Evolutionary conservation across 1,140 invertebrate genomes (phyloP).

Genomic region (Asbolus verrucosus): DNA sequence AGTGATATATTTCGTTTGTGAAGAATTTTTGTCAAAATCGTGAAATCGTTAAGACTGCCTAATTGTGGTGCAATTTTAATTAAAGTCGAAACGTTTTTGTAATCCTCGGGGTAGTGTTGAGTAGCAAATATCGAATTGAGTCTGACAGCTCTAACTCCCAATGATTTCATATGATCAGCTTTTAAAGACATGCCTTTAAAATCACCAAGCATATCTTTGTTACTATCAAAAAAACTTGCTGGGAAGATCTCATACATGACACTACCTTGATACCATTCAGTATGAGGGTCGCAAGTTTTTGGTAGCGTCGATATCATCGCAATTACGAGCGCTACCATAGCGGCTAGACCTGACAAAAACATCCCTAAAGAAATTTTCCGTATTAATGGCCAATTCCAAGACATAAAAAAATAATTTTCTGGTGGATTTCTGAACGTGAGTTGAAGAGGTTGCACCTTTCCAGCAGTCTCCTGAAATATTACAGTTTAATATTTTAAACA

Average conservation of each 20-base stretch:
- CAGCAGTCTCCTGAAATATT: conserved; percentile 57
- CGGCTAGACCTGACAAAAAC: conserved; percentile 75
- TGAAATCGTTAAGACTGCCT: conserved; percentile 75
- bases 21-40: conserved; percentile 68
- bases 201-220: conserved; percentile 78
- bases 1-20: conserved; percentile 78
- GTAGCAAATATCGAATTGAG: conserved; percentile 82
- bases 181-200: conserved; percentile 75
- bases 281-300: conserved; percentile 74
- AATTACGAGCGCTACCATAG: conserved; percentile 77
- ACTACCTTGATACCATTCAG: conserved; percentile 84
- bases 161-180: conserved; percentile 75
- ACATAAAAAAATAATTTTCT: conserved; percentile 76
- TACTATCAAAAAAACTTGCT: conserved; percentile 82
- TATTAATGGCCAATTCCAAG: conserved; percentile 85
- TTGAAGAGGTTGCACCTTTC: conserved; percentile 65
- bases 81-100: conserved; percentile 73
- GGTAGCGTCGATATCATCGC: conserved; percentile 78
- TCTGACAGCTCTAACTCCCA: conserved; percentile 76
- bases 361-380: conserved; percentile 78
- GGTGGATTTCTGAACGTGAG: conserved; percentile 71
- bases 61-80: conserved; percentile 72
- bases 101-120: conserved; percentile 77
- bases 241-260: conserved; percentile 88
- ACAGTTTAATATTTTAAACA: neutral